Evolutionary conservation across 2,113 vertebrate species (phyloP).

Genomic region (Datnioides undecimradiatus): DNA sequence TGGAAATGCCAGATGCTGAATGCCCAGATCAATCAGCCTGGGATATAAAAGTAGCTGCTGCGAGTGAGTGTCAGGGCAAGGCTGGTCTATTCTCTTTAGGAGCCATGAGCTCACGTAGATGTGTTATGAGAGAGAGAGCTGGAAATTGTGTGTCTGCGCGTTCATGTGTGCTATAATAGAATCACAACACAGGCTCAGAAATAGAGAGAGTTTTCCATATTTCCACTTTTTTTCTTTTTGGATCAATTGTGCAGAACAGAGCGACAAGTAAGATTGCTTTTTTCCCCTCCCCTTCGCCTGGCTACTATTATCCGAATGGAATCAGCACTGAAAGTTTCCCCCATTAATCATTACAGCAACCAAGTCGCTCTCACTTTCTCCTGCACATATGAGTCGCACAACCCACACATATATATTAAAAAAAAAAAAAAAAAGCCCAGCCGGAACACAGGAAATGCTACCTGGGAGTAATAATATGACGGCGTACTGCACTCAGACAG

Average conservation of each 20-base stretch:
- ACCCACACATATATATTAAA: neutral
- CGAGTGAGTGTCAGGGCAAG: conserved; percentile 32
- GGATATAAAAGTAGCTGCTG: conserved; percentile 58
- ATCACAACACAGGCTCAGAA: conserved; percentile 39
- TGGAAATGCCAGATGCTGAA: conserved; percentile 74
- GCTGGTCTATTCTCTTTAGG: conserved; percentile 42
- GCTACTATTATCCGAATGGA: conserved; percentile 57
- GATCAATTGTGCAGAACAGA: conserved; percentile 62
- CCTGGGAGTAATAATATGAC: conserved; percentile 41
- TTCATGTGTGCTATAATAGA: neutral
- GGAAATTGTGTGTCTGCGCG: neutral
- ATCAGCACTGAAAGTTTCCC: conserved; percentile 52
- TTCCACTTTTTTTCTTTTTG: conserved; percentile 20
- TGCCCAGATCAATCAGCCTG: conserved; percentile 68
- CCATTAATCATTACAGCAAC: conserved; percentile 76
- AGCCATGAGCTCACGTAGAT: conserved; percentile 1
- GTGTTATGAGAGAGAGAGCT: neutral
- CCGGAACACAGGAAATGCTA: conserved; percentile 5
- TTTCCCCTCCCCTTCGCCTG: neutral
- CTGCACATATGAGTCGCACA: conserved; percentile 4
- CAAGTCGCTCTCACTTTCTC: conserved; percentile 41
- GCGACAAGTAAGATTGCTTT: conserved; percentile 72
- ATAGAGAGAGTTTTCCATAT: conserved; percentile 51
- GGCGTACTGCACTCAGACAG: conserved; percentile 32
- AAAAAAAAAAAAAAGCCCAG: no score